Base-by-base conservation (phyloP, 2,888 invertebrate genomes). In the Azorinus chamasolen region DNA sequence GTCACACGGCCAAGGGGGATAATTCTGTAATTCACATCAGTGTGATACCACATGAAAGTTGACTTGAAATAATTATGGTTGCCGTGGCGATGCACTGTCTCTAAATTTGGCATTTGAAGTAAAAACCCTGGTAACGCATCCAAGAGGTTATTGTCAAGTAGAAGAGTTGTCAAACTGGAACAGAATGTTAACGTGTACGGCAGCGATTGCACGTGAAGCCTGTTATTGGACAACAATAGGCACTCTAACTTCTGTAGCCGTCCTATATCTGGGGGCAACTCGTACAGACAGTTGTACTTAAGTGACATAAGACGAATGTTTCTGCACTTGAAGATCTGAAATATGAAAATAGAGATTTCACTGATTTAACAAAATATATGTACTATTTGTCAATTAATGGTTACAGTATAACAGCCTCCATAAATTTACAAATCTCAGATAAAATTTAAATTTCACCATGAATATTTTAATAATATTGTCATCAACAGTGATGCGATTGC, bases 21-120 rank as follows among this genome's bases (percentile, higher is more conserved):
- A 53, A 93, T 93, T 63, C 94, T 88, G 63, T 93, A 92, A 75
- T 93, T 92, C 8, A 93, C 91, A 79, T 93, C 93, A 2, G 93
- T 93, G 75, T 94, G 94, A 78, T 94, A 94, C 94, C 94, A 94
- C 93, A 94, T 93, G 78, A 94, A 94, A 2, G 94, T 94, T 10
- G 94, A 93, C 81, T 94, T 94, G 84, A 94, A 94, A 81, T 94
- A 94, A 83, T 94, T 94, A 85, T 94, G 93, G 87, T 94, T 94
- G 46, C 94, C 94, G 88, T 94, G 93, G 37, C 94, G 91, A 89
- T 94, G 93, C n/a, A 94, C 93, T 27, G 93, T 93, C 62, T 91
- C 87, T 18, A 94, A 87, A 57, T 91, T 91, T 3, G 90, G 83
- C 92, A 94, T 93, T 53, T 89, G 84, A 39, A 93, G 87, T 41